Conservation (phyloP, 2,888 invertebrate genomes). For the Ormyrus pomaceus region DNA sequence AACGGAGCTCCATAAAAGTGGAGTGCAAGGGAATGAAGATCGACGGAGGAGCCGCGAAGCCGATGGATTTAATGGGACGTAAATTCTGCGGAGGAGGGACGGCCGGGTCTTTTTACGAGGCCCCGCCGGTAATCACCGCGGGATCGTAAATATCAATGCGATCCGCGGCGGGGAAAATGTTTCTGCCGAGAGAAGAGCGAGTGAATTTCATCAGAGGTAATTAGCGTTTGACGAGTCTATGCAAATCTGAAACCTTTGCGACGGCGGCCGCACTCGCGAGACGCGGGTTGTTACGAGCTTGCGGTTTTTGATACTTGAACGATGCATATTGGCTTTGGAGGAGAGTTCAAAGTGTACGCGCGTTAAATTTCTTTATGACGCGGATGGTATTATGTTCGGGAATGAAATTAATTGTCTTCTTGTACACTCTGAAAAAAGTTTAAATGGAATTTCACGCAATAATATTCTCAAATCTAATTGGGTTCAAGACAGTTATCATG, state of each 20-base stretch:
- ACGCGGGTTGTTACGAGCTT: neutral
- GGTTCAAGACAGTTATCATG: too few relatives aligned
- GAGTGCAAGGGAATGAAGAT: constrained; percentile 35
- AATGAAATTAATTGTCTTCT: too few relatives aligned
- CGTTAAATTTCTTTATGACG: too few relatives aligned
- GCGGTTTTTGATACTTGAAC: neutral
- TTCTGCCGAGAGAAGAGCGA: neutral
- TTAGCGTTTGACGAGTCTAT: neutral
- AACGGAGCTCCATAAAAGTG: too few relatives aligned
- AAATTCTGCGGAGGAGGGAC: constrained; percentile 28
- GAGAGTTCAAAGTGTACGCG: too few relatives aligned
- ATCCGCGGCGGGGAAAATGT: neutral
- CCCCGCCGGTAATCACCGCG: constrained; percentile 21
- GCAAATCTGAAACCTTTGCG: too few relatives aligned
- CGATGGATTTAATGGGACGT: constrained; percentile 52
- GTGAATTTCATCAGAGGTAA: neutral
- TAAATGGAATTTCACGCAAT: too few relatives aligned
- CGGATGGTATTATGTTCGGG: too few relatives aligned
- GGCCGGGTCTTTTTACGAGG: constrained; percentile 33
- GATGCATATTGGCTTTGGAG: too few relatives aligned
- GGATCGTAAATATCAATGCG: constrained; percentile 44
- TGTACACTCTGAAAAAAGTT: too few relatives aligned
- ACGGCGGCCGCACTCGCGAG: neutral
- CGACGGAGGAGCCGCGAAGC: constrained; percentile 31
- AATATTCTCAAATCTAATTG: too few relatives aligned